Base-by-base conservation (phyloP, 1,140 invertebrate species). In the Chelonus insularis region DNA sequence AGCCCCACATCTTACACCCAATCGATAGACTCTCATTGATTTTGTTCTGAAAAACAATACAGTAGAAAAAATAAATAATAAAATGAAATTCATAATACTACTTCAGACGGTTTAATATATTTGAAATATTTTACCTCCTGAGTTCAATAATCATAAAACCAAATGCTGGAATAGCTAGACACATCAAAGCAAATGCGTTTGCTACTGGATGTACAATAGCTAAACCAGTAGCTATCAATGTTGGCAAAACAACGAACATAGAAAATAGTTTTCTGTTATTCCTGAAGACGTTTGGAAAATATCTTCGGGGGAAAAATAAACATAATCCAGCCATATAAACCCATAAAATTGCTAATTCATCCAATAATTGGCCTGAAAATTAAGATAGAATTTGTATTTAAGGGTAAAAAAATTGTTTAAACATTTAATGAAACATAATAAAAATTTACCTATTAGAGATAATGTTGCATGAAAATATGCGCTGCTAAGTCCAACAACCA, bases 401-500 rank as follows among this genome's bases (percentile, higher is more conserved):
- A n/a, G n/a, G n/a, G n/a, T n/a, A n/a, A n/a, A n/a, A n/a, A n/a
- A n/a, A n/a, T n/a, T n/a, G n/a, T n/a, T n/a, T n/a, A n/a, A n/a
- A n/a, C n/a, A n/a, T n/a, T n/a, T n/a, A n/a, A n/a, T n/a, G n/a
- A n/a, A n/a, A n/a, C n/a, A n/a, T n/a, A n/a, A n/a, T n/a, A n/a
- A n/a, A 29, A 63, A 64, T 75, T 82, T 78, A 86, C 87, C 91
- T 66, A 92, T 85, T 67, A 92, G 82, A 68, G 89, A 91, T 2
- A 93, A 79, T 2, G 91, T 93, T 20, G 91, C 90, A 81, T 93
- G 91, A 73, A 93, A 93, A 73, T 93, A 93, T 51, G 89, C 91
- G 14, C 90, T 92, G 59, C 88, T 88, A 0, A 91, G 68, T n/a
- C 91, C 91, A 47, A 93, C 89, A 37, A 91, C 82, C 77, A 92